phyloP scores from a whole-genome alignment of 1,140 invertebrate species.

The Macrobrachium rosenbergii region DNA sequence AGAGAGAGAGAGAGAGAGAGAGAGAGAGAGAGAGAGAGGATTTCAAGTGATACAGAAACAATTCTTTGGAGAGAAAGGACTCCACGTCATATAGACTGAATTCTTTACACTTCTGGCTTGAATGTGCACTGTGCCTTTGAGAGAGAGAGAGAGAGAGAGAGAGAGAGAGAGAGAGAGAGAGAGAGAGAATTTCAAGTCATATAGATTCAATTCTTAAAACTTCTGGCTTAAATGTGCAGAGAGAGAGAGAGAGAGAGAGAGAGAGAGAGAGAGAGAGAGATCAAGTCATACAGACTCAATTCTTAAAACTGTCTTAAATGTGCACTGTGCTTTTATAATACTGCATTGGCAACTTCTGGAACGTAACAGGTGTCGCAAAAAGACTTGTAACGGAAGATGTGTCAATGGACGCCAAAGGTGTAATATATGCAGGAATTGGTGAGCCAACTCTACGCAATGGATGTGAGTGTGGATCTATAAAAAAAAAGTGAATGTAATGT shows the following conservation, averaged over 20 bases:
- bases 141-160: slow-evolving; percentile 16
- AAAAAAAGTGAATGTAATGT: too few relatives aligned
- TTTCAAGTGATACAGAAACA: slow-evolving; percentile 16
- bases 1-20: slow-evolving; percentile 37
- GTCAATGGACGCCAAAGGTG: too few relatives aligned
- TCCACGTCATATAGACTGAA: neutral
- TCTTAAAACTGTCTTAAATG: too few relatives aligned
- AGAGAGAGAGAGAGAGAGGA: slow-evolving; percentile 25
- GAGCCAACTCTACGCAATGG: too few relatives aligned
- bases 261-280: slow-evolving; percentile 13
- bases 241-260: slow-evolving; percentile 24
- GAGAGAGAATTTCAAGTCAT: too few relatives aligned
- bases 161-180: slow-evolving; percentile 19
- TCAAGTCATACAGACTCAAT: neutral
- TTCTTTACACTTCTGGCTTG: too few relatives aligned
- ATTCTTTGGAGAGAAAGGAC: neutral
- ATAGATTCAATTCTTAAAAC: too few relatives aligned
- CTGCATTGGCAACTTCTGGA: neutral
- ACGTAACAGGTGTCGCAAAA: neutral
- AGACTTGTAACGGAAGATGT: neutral
- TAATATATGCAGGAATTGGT: too few relatives aligned
- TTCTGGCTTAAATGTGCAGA: neutral
- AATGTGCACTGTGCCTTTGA: neutral
- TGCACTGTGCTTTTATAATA: neutral
- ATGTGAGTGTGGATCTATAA: too few relatives aligned